A percentile compares a stretch with the other conserved stretches of the same genome.
Conservation (phyloP, 2,113 vertebrate species). For the Rhynchopsitta pachyrhyncha region DNA sequence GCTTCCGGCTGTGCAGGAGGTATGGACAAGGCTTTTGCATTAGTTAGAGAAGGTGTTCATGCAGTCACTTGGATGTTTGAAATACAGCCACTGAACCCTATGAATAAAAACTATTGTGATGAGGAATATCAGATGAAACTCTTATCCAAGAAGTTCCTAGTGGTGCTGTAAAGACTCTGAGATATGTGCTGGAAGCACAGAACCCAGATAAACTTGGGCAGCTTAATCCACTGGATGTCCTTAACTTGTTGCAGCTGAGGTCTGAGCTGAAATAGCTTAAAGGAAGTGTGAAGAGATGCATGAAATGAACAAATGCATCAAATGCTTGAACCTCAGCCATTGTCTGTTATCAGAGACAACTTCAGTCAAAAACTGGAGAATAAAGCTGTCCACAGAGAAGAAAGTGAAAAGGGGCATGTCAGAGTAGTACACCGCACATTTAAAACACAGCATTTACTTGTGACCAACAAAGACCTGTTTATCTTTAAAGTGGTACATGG, state of each 20-base stretch:
- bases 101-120: constrained; percentile 80
- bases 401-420: constrained; percentile 80
- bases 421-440: constrained; percentile 85
- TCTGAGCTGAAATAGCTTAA: constrained; percentile 86
- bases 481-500: constrained; percentile 81
- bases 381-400: constrained; percentile 83
- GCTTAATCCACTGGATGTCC: constrained; percentile 82
- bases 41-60: constrained; percentile 78
- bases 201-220: constrained; percentile 80
- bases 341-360: constrained; percentile 84
- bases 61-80: constrained; percentile 84
- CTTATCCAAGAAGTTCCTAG: constrained; percentile 75
- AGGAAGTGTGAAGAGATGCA: constrained; percentile 80
- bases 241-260: constrained; percentile 80
- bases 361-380: constrained; percentile 84
- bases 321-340: constrained; percentile 82
- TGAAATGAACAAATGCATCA: constrained; percentile 47
- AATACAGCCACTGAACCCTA: constrained; percentile 80
- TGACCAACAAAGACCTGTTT: constrained; percentile 73
- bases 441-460: constrained; percentile 83
- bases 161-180: constrained; percentile 82
- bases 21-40: constrained; percentile 75
- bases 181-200: constrained; percentile 85
- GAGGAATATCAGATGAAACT: constrained; percentile 53
- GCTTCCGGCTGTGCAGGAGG: constrained; percentile 56